phyloP scores from a whole-genome alignment of 2,113 vertebrate species.

The Stegostoma tigrinum region DNA sequence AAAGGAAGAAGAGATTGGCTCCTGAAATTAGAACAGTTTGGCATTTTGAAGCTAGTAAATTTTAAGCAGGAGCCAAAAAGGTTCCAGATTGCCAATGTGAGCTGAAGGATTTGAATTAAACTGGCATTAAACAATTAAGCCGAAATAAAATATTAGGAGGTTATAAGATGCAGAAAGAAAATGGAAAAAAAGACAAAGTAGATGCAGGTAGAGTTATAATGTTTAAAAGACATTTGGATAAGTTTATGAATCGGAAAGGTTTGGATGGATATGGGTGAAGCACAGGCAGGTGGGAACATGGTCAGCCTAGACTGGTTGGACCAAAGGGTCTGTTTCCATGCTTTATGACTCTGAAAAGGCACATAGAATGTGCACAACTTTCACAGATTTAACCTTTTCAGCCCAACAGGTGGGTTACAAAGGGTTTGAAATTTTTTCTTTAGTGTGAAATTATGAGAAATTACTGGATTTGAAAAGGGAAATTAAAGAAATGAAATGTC shows the following conservation, averaged over 20 bases:
- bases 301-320: too few species aligned
- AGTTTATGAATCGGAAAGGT: too few species aligned
- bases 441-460: background rate
- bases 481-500: background rate
- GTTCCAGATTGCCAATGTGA: background rate
- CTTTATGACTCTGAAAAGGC: too few species aligned
- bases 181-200: background rate
- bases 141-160: background rate
- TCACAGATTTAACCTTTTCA: background rate
- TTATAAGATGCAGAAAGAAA: background rate
- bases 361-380: background rate
- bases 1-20: constrained; percentile 10
- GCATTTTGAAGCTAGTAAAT: background rate
- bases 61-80: background rate
- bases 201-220: too few species aligned
- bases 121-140: background rate
- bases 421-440: background rate
- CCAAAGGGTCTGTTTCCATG: too few species aligned
- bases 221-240: too few species aligned
- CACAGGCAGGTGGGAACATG: too few species aligned
- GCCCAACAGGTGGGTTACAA: background rate
- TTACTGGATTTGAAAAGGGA: background rate
- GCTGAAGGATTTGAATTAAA: background rate
- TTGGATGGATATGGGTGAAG: too few species aligned
- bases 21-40: background rate